Base-by-base conservation (phyloP, 1,140 invertebrate species). In the Platorchestia sp. region DNA sequence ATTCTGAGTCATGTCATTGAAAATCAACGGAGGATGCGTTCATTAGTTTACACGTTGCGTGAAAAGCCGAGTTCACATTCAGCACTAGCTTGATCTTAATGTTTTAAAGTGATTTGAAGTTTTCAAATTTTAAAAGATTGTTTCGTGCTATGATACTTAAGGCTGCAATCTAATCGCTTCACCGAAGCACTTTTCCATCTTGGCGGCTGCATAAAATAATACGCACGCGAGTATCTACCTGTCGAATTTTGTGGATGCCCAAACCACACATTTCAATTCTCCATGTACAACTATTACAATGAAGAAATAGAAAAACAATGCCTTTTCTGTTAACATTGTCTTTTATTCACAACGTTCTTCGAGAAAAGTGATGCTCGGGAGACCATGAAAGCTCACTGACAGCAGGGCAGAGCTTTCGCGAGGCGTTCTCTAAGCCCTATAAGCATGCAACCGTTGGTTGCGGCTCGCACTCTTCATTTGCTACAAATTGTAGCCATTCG, bases 401-500 rank as follows among this genome's bases (percentile, higher is more conserved):
- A 75, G 59, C 10, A 27, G 27, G 27, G 59, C 59, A 10, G 59
- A 75, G 59, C 59, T 75, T 75, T 75, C 1, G 27, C 59, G 59
- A 75, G 10, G 59, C 27, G n/a, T 89, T 86, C 87, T 89, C 87
- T 42, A 89, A 89, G 87, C 87, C 59, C 59, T 36, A n/a, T 75
- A 44, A 89, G 87, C 87, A 44, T 41, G 43, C 87, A 41, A 44
- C 87, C 87, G 87, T 89, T 89, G 41, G 27, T 41, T 89, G 41
- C 43, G 10, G 87, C 87, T 86, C 87, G 41, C 87, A 42, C n/a
- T 89, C 43, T 36, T 41, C 87, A 42, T 89, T n/a, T 89, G 43
- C 91, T 40, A 93, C 91, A 93, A 93, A 93, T 93, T 47, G 45
- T 19, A 47, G 36, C 43, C 91, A 45, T 93, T 93, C 44, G 91